Evolutionary conservation across 1,140 invertebrate genomes (phyloP).

Genomic region (Calephelis nemesis): DNA sequence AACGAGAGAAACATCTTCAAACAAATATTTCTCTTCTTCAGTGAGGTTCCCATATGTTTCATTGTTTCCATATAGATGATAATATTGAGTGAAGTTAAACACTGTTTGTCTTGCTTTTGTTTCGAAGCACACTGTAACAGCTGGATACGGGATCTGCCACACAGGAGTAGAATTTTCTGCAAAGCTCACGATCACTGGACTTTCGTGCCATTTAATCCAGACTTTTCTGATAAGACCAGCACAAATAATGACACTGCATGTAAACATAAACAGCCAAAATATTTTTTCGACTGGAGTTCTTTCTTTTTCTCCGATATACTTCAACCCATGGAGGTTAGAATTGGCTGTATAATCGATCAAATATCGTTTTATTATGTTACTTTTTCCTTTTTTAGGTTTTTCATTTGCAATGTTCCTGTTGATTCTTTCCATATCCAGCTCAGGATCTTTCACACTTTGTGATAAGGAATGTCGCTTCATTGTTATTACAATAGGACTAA

Average conservation of each 20-base stretch:
- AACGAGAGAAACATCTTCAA: conserved; percentile 74
- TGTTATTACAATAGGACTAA: no score
- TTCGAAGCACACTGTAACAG: conserved; percentile 82
- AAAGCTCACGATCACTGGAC: conserved; percentile 83
- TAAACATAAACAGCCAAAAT: conserved; percentile 78
- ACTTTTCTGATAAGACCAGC: conserved; percentile 78
- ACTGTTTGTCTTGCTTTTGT: conserved; percentile 77
- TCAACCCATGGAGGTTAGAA: conserved; percentile 65
- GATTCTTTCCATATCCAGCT: background rate
- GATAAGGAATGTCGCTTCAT: no score
- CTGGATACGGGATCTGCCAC: conserved; percentile 81
- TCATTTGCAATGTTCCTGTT: background rate
- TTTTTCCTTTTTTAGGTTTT: background rate
- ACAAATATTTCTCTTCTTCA: conserved; percentile 40
- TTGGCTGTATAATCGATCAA: conserved; percentile 59
- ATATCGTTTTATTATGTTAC: conserved; percentile 31
- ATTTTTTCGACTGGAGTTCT: conserved; percentile 60
- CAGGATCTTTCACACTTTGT: background rate
- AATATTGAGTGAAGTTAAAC: conserved; percentile 80
- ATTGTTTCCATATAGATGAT: background rate
- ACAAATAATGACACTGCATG: conserved; percentile 68
- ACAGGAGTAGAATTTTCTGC: conserved; percentile 81
- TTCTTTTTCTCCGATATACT: conserved; percentile 66
- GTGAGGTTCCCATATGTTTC: conserved; percentile 1
- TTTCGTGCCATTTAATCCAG: conserved; percentile 82